Percentiles rank a stretch among this genome's conserved stretches.
These are phyloP conservation scores for Chymomyza amoena DNA, from an alignment of 2,888 invertebrate species.

Conservation along the genomic window DNA sequence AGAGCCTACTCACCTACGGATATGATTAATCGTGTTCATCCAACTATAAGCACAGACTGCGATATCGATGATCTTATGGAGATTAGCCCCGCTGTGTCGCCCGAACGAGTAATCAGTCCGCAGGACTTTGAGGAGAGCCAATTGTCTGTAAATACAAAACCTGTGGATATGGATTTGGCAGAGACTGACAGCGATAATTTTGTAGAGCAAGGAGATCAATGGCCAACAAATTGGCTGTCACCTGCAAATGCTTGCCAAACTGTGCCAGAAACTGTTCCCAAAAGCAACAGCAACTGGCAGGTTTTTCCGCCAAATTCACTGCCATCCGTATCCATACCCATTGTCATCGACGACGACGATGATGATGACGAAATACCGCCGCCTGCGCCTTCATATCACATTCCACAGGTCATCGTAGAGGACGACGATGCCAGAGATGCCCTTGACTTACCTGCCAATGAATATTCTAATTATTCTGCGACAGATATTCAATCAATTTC, in stretches of 20 bases:
- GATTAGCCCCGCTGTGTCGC: slow-evolving; percentile 77
- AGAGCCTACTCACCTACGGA: slow-evolving; percentile 78
- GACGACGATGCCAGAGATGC: slow-evolving; percentile 61
- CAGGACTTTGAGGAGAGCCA: slow-evolving; percentile 25
- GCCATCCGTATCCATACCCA: slow-evolving; percentile 57
- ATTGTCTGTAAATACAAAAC: slow-evolving; percentile 61
- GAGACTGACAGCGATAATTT: slow-evolving; percentile 75
- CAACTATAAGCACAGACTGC: slow-evolving; percentile 40
- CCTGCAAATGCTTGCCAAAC: not conserved
- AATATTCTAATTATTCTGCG: slow-evolving; percentile 38
- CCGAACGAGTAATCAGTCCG: slow-evolving; percentile 62
- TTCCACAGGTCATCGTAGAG: slow-evolving; percentile 47
- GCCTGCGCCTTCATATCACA: slow-evolving; percentile 58
- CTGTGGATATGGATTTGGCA: slow-evolving; percentile 78
- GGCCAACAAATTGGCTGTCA: slow-evolving; percentile 40
- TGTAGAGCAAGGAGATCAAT: slow-evolving; percentile 15
- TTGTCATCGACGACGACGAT: slow-evolving; percentile 57
- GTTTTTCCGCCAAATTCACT: slow-evolving; percentile 43
- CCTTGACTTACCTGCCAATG: slow-evolving; percentile 34
- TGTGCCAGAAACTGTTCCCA: not conserved
- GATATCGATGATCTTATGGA: slow-evolving; percentile 70
- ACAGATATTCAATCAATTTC: slow-evolving; percentile 60
- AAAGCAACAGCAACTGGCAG: slow-evolving; percentile 34
- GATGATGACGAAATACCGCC: slow-evolving; percentile 47
- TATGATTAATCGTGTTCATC: slow-evolving; percentile 69